Evolutionary conservation across 1,140 invertebrate genomes (phyloP).

Genomic region (Psilanteris sp.): DNA sequence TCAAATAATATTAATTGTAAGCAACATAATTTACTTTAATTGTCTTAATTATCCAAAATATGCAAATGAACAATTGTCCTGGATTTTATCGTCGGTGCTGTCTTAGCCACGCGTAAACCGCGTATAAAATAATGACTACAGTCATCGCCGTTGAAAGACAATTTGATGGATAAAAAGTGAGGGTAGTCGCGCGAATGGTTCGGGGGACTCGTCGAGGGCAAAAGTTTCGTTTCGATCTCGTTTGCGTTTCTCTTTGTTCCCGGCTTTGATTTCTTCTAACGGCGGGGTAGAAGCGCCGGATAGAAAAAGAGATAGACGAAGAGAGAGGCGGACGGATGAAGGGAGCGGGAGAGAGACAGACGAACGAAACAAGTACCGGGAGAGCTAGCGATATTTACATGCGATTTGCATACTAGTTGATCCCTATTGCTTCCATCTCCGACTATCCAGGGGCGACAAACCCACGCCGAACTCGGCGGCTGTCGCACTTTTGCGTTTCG

Average conservation of each 20-base stretch:
- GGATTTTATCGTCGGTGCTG: no score
- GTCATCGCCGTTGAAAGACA: slow-evolving; percentile 5
- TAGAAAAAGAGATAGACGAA: slow-evolving; percentile 64
- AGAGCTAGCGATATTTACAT: slow-evolving; percentile 81
- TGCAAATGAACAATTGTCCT: no score
- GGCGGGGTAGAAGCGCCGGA: slow-evolving; percentile 50
- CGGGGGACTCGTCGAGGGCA: slow-evolving; percentile 46
- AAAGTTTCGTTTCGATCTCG: slow-evolving; percentile 74
- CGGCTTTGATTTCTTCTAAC: slow-evolving; percentile 79
- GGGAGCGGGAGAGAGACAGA: neutral
- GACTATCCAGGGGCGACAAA: slow-evolving; percentile 75
- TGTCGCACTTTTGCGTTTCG: slow-evolving; percentile 69
- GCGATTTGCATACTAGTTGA: slow-evolving; percentile 81
- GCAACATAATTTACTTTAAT: no score
- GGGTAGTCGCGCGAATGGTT: slow-evolving; percentile 42
- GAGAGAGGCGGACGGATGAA: no score
- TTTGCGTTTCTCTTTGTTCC: slow-evolving; percentile 75
- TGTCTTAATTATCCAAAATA: no score
- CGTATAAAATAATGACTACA: slow-evolving; percentile 25
- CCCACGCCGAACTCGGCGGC: slow-evolving; percentile 67
- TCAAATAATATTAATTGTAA: no score
- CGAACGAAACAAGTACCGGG: slow-evolving; percentile 63
- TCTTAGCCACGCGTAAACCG: no score
- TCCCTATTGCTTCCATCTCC: slow-evolving; percentile 81
- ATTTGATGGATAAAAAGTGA: slow-evolving; percentile 28